A percentile compares a stretch with the other conserved stretches of the same genome.
phyloP scores from a whole-genome alignment of 2,888 invertebrate species.

The Hipparchia sbordonii region DNA sequence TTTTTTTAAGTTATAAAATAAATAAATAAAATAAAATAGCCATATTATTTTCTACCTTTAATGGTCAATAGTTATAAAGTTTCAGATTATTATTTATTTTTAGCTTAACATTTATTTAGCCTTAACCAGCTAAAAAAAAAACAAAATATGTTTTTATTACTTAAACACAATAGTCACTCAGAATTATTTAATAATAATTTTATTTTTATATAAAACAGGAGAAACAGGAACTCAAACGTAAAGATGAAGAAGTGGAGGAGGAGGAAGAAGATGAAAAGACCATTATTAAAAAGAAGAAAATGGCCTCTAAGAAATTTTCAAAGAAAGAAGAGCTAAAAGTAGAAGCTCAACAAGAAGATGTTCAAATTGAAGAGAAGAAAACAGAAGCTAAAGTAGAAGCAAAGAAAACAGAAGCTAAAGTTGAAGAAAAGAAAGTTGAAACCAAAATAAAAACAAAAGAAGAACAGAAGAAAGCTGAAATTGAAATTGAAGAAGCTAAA shows the following conservation, averaged over 20 bases:
- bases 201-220: slow-evolving; percentile 29
- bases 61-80: background rate
- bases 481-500: slow-evolving; percentile 77
- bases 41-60: background rate
- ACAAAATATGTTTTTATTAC: too few relatives aligned
- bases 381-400: slow-evolving; percentile 58
- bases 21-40: background rate
- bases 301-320: slow-evolving; percentile 55
- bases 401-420: slow-evolving; percentile 56
- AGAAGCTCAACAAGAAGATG: slow-evolving; percentile 68
- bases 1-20: background rate
- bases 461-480: slow-evolving; percentile 67
- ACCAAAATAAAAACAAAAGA: slow-evolving; percentile 51
- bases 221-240: slow-evolving; percentile 33
- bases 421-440: slow-evolving; percentile 64
- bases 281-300: slow-evolving; percentile 53
- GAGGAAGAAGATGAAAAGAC: slow-evolving; percentile 38
- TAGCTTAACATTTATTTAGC: too few relatives aligned
- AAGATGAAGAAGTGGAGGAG: slow-evolving; percentile 35
- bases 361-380: slow-evolving; percentile 54
- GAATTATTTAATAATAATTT: background rate
- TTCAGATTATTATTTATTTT: background rate
- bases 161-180: too few relatives aligned
- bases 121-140: too few relatives aligned
- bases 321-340: slow-evolving; percentile 64